Percentiles rank a stretch among this genome's conserved stretches.
Evolutionary conservation across 2,888 invertebrate genomes (phyloP).

Genomic region (Abscondita cerata): DNA sequence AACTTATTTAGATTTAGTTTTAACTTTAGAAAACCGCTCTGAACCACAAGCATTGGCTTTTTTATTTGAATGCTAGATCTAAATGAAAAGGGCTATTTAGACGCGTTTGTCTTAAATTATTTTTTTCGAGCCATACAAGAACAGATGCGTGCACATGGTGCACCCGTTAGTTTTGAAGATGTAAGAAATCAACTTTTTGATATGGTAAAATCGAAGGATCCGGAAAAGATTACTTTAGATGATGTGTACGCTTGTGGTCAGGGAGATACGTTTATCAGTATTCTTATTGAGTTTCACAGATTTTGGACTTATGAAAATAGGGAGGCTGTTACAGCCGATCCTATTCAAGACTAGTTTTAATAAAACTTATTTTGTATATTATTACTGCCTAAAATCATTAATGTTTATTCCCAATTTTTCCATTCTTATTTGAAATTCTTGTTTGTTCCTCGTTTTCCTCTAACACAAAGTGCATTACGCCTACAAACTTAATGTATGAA

Average conservation of each 20-base stretch:
- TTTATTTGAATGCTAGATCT: slow-evolving; percentile 91
- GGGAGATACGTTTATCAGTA: slow-evolving; percentile 92
- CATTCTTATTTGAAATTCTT: too few relatives aligned
- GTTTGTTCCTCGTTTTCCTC: too few relatives aligned
- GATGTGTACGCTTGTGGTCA: slow-evolving; percentile 89
- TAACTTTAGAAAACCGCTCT: slow-evolving; percentile 89
- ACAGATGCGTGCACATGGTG: slow-evolving; percentile 85
- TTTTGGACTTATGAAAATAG: slow-evolving; percentile 97
- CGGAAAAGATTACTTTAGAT: slow-evolving; percentile 81
- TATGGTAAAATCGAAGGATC: slow-evolving; percentile 92
- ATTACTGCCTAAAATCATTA: too few relatives aligned
- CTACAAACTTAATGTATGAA: too few relatives aligned
- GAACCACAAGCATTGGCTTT: slow-evolving; percentile 93
- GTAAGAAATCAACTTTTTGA: slow-evolving; percentile 98
- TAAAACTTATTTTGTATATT: too few relatives aligned
- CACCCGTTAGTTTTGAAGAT: slow-evolving; percentile 90
- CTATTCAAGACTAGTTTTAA: slow-evolving; percentile 52
- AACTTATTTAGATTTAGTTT: slow-evolving; percentile 92
- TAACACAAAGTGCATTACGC: too few relatives aligned
- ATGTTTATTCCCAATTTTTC: too few relatives aligned
- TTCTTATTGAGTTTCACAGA: slow-evolving; percentile 93
- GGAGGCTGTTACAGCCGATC: slow-evolving; percentile 77
- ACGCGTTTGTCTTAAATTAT: slow-evolving; percentile 89
- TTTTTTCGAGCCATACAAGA: slow-evolving; percentile 94
- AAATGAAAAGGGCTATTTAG: slow-evolving; percentile 84